Evolutionary conservation across 2,888 invertebrate genomes (phyloP).

Genomic region (Petrophora chlorosata): DNA sequence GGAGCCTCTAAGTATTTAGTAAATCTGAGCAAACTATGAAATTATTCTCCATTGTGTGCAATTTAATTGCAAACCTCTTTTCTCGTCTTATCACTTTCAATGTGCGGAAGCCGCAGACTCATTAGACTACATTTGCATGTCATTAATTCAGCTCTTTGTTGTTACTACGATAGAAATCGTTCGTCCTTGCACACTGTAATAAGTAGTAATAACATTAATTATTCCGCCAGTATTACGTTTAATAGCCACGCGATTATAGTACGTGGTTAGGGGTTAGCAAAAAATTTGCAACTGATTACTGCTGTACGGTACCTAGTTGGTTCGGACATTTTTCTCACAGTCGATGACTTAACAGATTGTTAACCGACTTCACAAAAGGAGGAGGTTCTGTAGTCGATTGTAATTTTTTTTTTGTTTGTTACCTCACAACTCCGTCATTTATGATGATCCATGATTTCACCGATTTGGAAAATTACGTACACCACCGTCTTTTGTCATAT

Average conservation of each 20-base stretch:
- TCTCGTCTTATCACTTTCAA: constrained; percentile 72
- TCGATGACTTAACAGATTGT: too few species aligned
- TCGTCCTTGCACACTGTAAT: constrained; percentile 68
- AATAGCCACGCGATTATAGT: constrained; percentile 36
- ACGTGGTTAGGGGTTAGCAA: constrained; percentile 31
- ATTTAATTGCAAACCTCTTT: constrained; percentile 65
- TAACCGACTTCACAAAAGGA: too few species aligned
- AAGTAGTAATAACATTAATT: constrained; percentile 67
- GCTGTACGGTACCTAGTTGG: too few species aligned
- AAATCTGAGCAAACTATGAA: too few species aligned
- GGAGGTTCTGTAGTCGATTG: too few species aligned
- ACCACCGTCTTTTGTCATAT: too few species aligned
- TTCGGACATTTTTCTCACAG: too few species aligned
- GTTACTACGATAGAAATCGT: constrained; percentile 71
- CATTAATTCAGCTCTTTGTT: constrained; percentile 68
- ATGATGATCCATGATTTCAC: too few species aligned
- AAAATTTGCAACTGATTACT: not conserved
- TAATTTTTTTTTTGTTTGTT: too few species aligned
- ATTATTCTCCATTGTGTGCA: constrained; percentile 35
- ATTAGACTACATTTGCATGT: constrained; percentile 74
- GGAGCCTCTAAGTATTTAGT: constrained; percentile 53
- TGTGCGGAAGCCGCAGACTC: constrained; percentile 64
- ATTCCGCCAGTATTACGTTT: constrained; percentile 51
- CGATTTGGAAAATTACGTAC: too few species aligned
- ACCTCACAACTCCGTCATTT: too few species aligned